Conservation (phyloP, 1,140 invertebrate species). For the Ooceraea biroi region DNA sequence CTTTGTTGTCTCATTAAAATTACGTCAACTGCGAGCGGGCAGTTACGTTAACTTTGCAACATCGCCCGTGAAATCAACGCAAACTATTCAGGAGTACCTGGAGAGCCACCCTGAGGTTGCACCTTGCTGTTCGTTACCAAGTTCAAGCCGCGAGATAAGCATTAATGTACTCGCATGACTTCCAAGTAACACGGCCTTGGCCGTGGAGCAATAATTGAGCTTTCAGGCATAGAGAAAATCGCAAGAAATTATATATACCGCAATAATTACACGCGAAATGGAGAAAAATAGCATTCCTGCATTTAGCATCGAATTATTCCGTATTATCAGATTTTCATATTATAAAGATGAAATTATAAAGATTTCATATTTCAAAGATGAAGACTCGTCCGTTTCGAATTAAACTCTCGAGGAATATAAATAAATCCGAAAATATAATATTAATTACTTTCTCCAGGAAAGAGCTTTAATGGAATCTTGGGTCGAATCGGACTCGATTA, state of each 20-base stretch:
- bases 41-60: conserved; percentile 43
- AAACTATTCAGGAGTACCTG: conserved; percentile 42
- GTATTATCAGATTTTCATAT: no score
- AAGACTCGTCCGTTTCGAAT: no score
- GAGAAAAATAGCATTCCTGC: not conserved
- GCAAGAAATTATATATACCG: not conserved
- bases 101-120: conserved; percentile 39
- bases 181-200: conserved; percentile 23
- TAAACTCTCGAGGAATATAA: no score
- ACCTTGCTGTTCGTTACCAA: conserved; percentile 41
- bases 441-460: not conserved
- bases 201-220: conserved; percentile 6
- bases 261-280: not conserved
- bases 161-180: conserved; percentile 3
- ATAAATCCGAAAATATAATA: no score
- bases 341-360: no score
- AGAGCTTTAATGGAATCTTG: not conserved
- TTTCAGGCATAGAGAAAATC: not conserved
- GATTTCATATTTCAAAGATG: no score
- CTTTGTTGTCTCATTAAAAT: conserved; percentile 64
- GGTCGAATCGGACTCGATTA: not conserved
- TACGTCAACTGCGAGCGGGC: conserved; percentile 42
- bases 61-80: conserved; percentile 53
- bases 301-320: not conserved
- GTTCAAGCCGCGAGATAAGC: conserved; percentile 49